Base-by-base conservation (phyloP, 2,888 invertebrate genomes). In the Clivina fossor region DNA sequence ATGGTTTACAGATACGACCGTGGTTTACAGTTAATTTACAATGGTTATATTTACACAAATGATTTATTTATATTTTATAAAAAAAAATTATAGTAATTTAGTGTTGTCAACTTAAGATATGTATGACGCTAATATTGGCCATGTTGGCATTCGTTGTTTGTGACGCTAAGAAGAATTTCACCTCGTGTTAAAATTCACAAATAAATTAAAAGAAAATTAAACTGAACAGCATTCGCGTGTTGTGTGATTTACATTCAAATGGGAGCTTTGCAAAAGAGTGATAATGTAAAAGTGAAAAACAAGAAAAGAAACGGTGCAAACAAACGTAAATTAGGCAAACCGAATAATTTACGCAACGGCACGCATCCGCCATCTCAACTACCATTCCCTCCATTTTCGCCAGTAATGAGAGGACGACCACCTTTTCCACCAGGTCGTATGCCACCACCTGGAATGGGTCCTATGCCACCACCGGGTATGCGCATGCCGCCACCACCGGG, bases 401-500 rank as follows among this genome's bases (percentile, higher is more conserved):
- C 62, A 57, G 65, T 58, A 35, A 68, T 69, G 66, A 63, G 70
- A 59, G 65, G 67, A 4, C 60, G 67, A 56, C 63, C 63, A 48
- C 64, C 62, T 35, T 63, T 64, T 53, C 65, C 63, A 20, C 62
- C 58, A 9, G 59, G 58, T 18, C 62, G 64, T 32, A 63, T 65
- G 40, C 61, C 61, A 11, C 64, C 63, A 18, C 63, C 64, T 8
- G 62, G 64, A 19, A 60, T 60, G 35, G 60, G 62, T n/a, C 60
- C 57, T 5, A 57, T 60, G 35, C 60, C 58, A n/a, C 59, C 59
- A 18, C 59, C 58, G 24, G 59, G 59, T 16, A 47, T 60, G 24
- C 59, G 61, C 15, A 58, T 57, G 20, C 59, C 58, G 19, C 56
- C 55, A 32, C 57, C 51, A 9, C 55, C 64, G 60, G 65, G 63